Conservation (phyloP, 2,888 invertebrate genomes). For the Drosophila pseudotalamancana region DNA sequence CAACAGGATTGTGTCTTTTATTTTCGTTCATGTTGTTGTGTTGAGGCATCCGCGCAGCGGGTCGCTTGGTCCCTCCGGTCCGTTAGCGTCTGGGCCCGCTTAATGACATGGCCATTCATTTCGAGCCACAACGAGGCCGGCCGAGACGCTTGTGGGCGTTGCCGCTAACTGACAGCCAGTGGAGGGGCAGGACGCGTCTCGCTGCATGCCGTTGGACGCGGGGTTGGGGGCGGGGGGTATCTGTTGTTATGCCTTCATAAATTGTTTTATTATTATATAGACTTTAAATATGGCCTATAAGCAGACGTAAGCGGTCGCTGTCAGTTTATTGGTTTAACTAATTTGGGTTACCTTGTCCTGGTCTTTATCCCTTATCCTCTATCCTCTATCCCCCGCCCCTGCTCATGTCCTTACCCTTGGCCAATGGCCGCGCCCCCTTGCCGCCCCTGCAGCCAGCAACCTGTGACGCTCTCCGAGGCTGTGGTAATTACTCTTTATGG, state of each 20-base stretch:
- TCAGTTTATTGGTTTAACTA: slow-evolving; percentile 80
- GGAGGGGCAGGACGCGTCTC: slow-evolving; percentile 15
- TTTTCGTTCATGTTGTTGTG: not conserved
- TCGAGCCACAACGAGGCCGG: slow-evolving; percentile 51
- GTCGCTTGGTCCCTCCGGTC: slow-evolving; percentile 25
- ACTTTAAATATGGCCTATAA: slow-evolving; percentile 66
- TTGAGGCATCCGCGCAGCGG: slow-evolving; percentile 44
- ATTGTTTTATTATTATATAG: slow-evolving; percentile 78
- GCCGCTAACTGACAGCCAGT: slow-evolving; percentile 65
- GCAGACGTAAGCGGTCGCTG: slow-evolving; percentile 52
- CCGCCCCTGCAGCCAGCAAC: slow-evolving; percentile 1
- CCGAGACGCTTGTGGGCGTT: slow-evolving; percentile 65
- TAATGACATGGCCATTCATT: slow-evolving; percentile 77
- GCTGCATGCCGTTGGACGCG: slow-evolving; percentile 13
- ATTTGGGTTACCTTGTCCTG: slow-evolving; percentile 54
- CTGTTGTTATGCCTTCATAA: slow-evolving; percentile 74
- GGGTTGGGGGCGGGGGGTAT: slow-evolving; percentile 19
- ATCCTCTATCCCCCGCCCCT: not conserved
- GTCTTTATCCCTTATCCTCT: not conserved
- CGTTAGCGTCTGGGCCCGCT: slow-evolving; percentile 29
- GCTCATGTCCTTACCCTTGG: not conserved
- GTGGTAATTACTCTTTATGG: slow-evolving; percentile 69
- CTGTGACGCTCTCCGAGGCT: slow-evolving; percentile 18
- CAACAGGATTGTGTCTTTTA: slow-evolving; percentile 10
- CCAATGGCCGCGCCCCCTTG: slow-evolving; percentile 6